Evolutionary conservation across 2,797 vertebrate genomes (phyloP).

Genomic region (Neosalanx taihuensis): DNA sequence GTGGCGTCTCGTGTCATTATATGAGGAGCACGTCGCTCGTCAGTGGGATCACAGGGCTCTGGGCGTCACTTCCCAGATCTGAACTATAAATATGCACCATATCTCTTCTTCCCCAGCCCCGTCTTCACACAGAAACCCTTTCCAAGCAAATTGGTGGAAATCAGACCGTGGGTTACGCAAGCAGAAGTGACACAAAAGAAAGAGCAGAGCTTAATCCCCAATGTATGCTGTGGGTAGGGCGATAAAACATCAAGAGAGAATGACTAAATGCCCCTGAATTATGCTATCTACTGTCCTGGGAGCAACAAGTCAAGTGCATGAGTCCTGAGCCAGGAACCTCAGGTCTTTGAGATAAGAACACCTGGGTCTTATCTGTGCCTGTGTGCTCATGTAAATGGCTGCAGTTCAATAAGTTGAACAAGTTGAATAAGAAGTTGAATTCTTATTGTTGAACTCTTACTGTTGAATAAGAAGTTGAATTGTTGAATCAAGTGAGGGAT

Average conservation of each 20-base stretch:
- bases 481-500: neutral
- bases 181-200: conserved; percentile 36
- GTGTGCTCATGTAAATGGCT: neutral
- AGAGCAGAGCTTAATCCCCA: conserved; percentile 37
- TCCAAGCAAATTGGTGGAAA: conserved; percentile 43
- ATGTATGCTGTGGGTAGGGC: conserved; percentile 41
- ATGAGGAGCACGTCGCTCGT: conserved; percentile 42
- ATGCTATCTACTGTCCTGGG: conserved; percentile 3
- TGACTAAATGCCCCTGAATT: conserved; percentile 38
- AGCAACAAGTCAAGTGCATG: neutral
- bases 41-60: conserved; percentile 54
- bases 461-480: no score
- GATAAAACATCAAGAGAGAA: conserved; percentile 41
- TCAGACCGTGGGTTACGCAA: conserved; percentile 37
- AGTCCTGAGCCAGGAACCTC: neutral
- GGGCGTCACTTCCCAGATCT: conserved; percentile 54
- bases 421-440: no score
- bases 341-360: neutral
- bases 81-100: conserved; percentile 65
- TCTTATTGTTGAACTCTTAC: no score
- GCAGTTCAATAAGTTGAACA: neutral
- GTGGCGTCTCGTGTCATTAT: conserved; percentile 60
- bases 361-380: neutral
- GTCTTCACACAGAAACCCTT: conserved; percentile 19
- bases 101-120: conserved; percentile 29